Evolutionary conservation across 2,888 invertebrate species (phyloP).

Genomic region (Athalia rosae): DNA sequence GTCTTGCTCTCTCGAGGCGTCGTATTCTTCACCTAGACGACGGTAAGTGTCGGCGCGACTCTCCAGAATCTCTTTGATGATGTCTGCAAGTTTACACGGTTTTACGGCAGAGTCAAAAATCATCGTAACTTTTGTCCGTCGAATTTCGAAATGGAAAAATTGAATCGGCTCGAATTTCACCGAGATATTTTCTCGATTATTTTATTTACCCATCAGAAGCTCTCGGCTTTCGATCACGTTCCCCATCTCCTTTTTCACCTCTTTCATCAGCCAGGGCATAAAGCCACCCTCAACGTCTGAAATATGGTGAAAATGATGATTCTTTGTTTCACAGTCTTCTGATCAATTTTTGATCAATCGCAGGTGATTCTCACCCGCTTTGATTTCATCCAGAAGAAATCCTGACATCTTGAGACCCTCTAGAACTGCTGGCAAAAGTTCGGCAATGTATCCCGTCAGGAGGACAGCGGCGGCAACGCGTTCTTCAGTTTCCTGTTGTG

Average conservation of each 20-base stretch:
- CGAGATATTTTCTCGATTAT: conserved; percentile 33
- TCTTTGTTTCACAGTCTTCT: conserved; percentile 5
- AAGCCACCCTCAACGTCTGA: conserved; percentile 86
- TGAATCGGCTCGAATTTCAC: neutral
- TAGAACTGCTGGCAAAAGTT: conserved; percentile 88
- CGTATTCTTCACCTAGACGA: conserved; percentile 69
- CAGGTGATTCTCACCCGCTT: conserved; percentile 74
- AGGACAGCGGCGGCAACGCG: conserved; percentile 88
- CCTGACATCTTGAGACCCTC: conserved; percentile 87
- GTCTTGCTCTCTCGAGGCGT: conserved; percentile 55
- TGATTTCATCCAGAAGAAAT: conserved; percentile 79
- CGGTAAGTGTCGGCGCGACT: conserved; percentile 81
- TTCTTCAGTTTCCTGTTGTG: conserved; percentile 86
- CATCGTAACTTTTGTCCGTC: neutral
- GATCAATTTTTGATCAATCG: neutral
- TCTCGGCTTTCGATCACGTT: conserved; percentile 88
- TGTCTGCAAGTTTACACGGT: conserved; percentile 75
- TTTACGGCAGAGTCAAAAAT: neutral
- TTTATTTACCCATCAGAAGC: conserved; percentile 81
- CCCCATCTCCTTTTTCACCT: conserved; percentile 88
- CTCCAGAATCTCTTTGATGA: conserved; percentile 86
- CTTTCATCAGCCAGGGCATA: conserved; percentile 90
- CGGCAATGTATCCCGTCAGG: conserved; percentile 90
- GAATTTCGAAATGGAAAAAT: too few relatives aligned
- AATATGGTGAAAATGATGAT: conserved; percentile 60